Evolutionary conservation across 2,113 vertebrate genomes (phyloP), one percentile per base, ranked within the genome.

Genomic region (Uropsilus gracilis): DNA sequence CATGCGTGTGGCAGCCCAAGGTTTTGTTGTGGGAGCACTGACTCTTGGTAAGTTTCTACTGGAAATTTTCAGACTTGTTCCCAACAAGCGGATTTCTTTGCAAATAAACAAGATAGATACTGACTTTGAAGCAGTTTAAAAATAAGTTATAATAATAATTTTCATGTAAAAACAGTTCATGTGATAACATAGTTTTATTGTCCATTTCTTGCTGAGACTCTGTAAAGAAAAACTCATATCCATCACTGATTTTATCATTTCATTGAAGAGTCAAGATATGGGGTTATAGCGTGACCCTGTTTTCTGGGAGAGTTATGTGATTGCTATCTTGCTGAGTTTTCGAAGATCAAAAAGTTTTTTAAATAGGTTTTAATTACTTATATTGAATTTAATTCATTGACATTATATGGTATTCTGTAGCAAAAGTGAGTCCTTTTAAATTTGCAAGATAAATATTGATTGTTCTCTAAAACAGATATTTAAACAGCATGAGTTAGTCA

Each of bases 1-100:
- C 97, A 99, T 99, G 99, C 98, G 99, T 0, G 99, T 99, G n/a
- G 99, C 98, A 0, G 99, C 99, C 0, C 99, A 99, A 94, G 99
- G 99, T 85, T 99, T 99, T 2, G 99, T 99, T 0, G 99, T 99
- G 22, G 99, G 99, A 92, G 99, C 99, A 0, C 98, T 99, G 97
- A 99, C 99, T 0, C 8, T 99, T 2, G 99, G 99, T 99, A 98
- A 0, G 99, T 97, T 64, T 1, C 2, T 8, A 0, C 0, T 0
- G 78, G 59, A 86, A 53, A 37, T 44, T 46, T 48, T 44, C 53
- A 69, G 2, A 4, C 71, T 46, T 44, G 3, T 0, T 50, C 37
- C 55, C 18, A 32, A 0, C 28, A 59, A 44, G 6, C 77, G 30
- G 32, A 17, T 75, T 91, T 69, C 53, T 80, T 85, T 69, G 90